phyloP scores from a whole-genome alignment of 2,888 invertebrate genomes.

The Drosophila ezoana region DNA sequence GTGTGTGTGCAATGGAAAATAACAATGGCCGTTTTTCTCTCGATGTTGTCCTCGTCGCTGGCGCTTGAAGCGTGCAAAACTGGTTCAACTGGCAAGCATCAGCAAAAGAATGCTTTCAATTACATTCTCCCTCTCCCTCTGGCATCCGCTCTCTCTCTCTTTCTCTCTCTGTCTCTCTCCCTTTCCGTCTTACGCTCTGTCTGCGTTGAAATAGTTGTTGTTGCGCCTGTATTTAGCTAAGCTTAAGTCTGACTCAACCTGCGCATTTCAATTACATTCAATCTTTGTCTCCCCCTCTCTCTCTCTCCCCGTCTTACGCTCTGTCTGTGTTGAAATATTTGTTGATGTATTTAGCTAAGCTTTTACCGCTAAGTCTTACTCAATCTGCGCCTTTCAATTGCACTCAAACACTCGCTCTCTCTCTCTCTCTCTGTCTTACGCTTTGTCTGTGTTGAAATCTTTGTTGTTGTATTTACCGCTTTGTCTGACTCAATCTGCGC shows the following conservation, averaged over 20 bases:
- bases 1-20: slow-evolving; percentile 13
- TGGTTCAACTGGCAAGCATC: slow-evolving; percentile 41
- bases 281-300: no score
- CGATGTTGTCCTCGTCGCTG: slow-evolving; percentile 51
- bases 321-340: slow-evolving; percentile 11
- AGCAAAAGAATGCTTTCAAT: slow-evolving; percentile 35
- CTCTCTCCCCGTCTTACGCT: background rate
- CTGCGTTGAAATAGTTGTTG: slow-evolving; percentile 23
- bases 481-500: background rate
- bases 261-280: no score
- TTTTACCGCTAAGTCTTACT: slow-evolving; percentile 18
- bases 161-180: background rate
- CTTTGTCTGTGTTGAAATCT: slow-evolving; percentile 11
- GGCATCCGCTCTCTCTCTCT: background rate
- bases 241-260: slow-evolving; percentile 1
- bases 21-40: slow-evolving; percentile 48
- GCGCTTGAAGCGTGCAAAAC: slow-evolving; percentile 58
- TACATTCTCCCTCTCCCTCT: slow-evolving; percentile 22
- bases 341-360: slow-evolving; percentile 36
- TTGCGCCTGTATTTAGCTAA: slow-evolving; percentile 30
- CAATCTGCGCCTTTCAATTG: slow-evolving; percentile 37
- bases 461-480: slow-evolving; percentile 34
- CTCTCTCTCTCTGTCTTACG: background rate
- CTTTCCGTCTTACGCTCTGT: background rate
- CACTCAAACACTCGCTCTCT: slow-evolving; percentile 78